Percentiles rank a stretch among this genome's conserved stretches.
Evolutionary conservation across 2,888 invertebrate genomes (phyloP).

Genomic region (Tricholauxania praeusta): DNA sequence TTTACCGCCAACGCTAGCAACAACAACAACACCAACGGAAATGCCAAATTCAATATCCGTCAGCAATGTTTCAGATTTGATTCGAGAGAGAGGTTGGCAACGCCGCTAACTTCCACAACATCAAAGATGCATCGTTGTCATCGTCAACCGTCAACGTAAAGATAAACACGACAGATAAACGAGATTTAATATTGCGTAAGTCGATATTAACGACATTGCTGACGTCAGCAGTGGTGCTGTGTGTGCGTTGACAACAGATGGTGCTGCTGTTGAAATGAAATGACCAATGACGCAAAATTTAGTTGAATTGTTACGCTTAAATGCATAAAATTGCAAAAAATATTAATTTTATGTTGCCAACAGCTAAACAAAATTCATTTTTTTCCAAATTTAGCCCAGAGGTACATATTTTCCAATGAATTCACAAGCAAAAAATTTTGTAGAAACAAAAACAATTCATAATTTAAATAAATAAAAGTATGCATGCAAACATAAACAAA

Average conservation of each 20-base stretch:
- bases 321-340: too few species aligned
- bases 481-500: constrained; percentile 1
- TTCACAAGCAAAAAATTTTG: too few species aligned
- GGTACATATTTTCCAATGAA: too few species aligned
- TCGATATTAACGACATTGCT: constrained; percentile 13
- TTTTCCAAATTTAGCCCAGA: too few species aligned
- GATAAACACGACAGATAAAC: constrained; percentile 1
- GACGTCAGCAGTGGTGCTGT: background rate
- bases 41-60: constrained; percentile 16
- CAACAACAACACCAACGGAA: background rate
- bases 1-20: too few species aligned
- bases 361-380: too few species aligned
- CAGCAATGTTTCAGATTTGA: background rate
- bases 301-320: too few species aligned
- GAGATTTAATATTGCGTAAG: constrained; percentile 12
- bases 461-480: constrained; percentile 4
- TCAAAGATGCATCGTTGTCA: too few species aligned
- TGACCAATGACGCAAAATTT: too few species aligned
- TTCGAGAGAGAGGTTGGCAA: background rate
- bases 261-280: too few species aligned
- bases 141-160: background rate
- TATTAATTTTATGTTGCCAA: too few species aligned
- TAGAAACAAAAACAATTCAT: background rate
- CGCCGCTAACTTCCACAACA: background rate
- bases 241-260: background rate